Evolutionary conservation across 2,113 vertebrate genomes (phyloP).

Genomic region (Pogona vitticeps): DNA sequence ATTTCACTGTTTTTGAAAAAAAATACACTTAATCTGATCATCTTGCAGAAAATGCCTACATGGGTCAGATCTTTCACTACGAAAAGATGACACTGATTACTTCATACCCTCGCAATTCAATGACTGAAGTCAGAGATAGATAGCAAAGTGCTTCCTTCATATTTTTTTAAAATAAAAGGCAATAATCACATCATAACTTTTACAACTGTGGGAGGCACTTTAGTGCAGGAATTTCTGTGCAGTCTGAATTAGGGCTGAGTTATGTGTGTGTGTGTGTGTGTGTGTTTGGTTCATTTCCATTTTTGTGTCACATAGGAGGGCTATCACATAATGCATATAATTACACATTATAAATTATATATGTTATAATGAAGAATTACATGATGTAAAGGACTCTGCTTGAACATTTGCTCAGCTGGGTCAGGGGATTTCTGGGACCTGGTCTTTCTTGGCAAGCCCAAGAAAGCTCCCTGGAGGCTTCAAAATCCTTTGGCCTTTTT

Average conservation of each 20-base stretch:
- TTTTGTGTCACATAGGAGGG: constrained; percentile 2
- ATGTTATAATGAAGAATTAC: neutral
- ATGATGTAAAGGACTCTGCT: neutral
- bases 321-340: constrained; percentile 5
- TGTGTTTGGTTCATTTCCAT: constrained; percentile 2
- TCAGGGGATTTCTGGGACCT: neutral
- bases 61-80: neutral
- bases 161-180: neutral
- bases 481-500: neutral
- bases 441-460: neutral
- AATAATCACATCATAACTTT: constrained; percentile 17
- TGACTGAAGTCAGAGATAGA: neutral
- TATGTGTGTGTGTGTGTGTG: neutral
- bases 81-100: neutral
- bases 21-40: neutral
- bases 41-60: neutral
- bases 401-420: neutral
- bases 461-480: neutral
- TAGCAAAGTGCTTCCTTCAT: neutral
- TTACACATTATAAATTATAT: constrained; percentile 12
- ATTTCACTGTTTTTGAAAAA: fast-evolving
- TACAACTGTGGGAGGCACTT: neutral
- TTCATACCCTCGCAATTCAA: neutral
- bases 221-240: neutral
- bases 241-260: neutral